phyloP scores from a whole-genome alignment of 2,888 invertebrate species.

The Helicoverpa assulta region DNA sequence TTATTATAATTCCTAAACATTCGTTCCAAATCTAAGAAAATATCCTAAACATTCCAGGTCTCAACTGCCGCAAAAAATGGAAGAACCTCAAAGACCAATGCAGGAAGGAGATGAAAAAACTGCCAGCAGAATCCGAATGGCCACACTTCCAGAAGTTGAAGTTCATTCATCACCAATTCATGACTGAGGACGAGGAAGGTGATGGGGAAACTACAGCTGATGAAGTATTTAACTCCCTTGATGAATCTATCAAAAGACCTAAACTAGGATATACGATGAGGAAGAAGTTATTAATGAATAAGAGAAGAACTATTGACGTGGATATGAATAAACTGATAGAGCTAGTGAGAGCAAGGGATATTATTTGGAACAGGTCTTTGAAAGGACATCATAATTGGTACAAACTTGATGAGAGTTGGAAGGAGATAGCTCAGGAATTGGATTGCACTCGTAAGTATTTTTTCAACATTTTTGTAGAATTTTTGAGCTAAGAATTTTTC shows the following conservation, averaged over 20 bases:
- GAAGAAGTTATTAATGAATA: constrained; percentile 85
- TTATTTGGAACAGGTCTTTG: constrained; percentile 86
- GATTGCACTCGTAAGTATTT: constrained; percentile 83
- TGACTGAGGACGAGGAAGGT: constrained; percentile 83
- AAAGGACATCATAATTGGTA: constrained; percentile 88
- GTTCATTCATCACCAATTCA: constrained; percentile 85
- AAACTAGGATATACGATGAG: constrained; percentile 86
- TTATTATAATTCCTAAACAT: not conserved
- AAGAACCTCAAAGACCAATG: constrained; percentile 88
- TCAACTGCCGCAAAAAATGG: constrained; percentile 87
- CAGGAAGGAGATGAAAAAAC: constrained; percentile 87
- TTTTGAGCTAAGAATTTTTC: no score
- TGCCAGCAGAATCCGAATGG: constrained; percentile 83
- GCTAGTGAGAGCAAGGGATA: constrained; percentile 79
- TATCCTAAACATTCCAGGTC: constrained; percentile 73
- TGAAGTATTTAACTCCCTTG: constrained; percentile 80
- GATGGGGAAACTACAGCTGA: constrained; percentile 80
- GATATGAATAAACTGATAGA: constrained; percentile 85
- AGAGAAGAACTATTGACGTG: constrained; percentile 83
- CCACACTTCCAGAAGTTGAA: constrained; percentile 84
- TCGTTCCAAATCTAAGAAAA: constrained; percentile 10
- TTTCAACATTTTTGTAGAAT: no score
- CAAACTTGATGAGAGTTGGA: constrained; percentile 86
- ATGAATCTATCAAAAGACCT: constrained; percentile 84
- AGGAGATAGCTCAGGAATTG: constrained; percentile 84